A percentile compares a stretch with the other conserved stretches of the same genome.
These are phyloP conservation scores for Phorcus lineatus DNA, from an alignment of 2,888 invertebrate species.

Conservation along the genomic window DNA sequence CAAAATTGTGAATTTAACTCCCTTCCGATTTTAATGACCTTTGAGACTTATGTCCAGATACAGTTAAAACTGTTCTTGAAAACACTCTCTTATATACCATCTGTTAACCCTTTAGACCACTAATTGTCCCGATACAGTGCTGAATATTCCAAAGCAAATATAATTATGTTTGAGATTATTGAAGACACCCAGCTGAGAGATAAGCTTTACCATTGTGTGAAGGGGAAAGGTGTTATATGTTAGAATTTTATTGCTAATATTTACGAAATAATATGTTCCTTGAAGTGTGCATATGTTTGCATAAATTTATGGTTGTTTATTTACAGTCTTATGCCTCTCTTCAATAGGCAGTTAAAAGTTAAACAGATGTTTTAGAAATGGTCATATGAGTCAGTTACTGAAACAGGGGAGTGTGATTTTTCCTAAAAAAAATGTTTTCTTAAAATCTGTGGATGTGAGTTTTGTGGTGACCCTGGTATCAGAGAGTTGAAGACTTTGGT, in stretches of 20 bases:
- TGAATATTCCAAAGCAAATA: too few relatives aligned
- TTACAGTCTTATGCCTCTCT: not conserved
- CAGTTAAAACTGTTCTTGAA: too few relatives aligned
- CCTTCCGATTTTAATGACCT: too few relatives aligned
- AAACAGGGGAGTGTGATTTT: not conserved
- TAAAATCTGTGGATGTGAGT: not conserved
- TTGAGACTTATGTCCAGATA: too few relatives aligned
- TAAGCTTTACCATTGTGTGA: too few relatives aligned
- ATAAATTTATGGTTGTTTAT: not conserved
- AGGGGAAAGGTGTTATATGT: too few relatives aligned
- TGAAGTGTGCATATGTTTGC: not conserved
- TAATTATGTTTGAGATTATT: too few relatives aligned
- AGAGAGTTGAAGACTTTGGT: not conserved
- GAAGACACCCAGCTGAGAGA: too few relatives aligned
- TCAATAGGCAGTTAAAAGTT: not conserved
- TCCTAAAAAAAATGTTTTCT: not conserved
- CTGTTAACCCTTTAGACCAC: too few relatives aligned
- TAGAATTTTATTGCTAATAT: not conserved
- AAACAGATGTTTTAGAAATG: not conserved
- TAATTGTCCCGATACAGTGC: too few relatives aligned
- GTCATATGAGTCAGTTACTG: not conserved
- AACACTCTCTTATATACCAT: too few relatives aligned
- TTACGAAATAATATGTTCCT: not conserved
- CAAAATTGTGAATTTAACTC: too few relatives aligned
- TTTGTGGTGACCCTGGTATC: conserved; percentile 14